These are phyloP conservation scores for Passer domesticus DNA, from an alignment of 2,113 vertebrate genomes.

Conservation along the genomic window DNA sequence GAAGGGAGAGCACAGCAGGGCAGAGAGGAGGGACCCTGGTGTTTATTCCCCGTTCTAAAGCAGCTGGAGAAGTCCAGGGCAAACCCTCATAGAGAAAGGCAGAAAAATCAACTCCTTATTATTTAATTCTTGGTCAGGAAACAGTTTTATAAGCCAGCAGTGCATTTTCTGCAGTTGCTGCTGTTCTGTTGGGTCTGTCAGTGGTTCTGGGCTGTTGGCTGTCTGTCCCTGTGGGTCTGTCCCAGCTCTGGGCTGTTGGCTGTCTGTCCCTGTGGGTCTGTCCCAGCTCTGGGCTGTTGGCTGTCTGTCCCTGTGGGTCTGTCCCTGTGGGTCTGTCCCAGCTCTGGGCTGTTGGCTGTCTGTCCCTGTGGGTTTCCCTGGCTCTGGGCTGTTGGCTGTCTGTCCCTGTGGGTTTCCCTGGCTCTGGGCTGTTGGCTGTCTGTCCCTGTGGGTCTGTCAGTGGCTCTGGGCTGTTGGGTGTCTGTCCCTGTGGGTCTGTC, in stretches of 20 bases:
- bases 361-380: no score
- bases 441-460: neutral
- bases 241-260: neutral
- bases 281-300: neutral
- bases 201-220: neutral
- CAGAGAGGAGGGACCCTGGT: neutral
- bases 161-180: neutral
- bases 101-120: neutral
- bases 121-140: neutral
- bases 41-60: neutral
- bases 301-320: neutral
- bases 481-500: no score
- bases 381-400: neutral
- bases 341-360: no score
- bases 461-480: neutral
- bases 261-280: neutral
- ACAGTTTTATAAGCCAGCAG: neutral
- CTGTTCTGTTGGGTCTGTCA: neutral
- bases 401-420: neutral
- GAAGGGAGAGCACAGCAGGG: neutral
- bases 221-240: neutral
- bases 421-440: neutral
- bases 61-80: neutral
- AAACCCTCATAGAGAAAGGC: neutral
- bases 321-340: no score